Conservation (phyloP, 2,888 invertebrate genomes). For the Meghimatium bilineatum region DNA sequence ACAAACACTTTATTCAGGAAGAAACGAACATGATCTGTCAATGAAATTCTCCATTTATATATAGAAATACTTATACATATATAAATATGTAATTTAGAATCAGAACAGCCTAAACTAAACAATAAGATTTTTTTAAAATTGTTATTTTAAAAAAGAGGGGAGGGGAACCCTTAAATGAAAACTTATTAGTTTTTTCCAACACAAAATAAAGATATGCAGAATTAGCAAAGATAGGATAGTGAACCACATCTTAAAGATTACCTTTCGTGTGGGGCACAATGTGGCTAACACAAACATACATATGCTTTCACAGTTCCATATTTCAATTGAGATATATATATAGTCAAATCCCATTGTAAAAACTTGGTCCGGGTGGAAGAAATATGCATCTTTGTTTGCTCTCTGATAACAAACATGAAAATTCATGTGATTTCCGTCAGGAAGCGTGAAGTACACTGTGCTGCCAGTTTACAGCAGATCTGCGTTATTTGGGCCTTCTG, state of each 20-base stretch:
- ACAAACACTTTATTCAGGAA: not conserved
- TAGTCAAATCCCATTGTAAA: too few relatives aligned
- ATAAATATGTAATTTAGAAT: not conserved
- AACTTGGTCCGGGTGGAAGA: too few relatives aligned
- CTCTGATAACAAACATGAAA: too few relatives aligned
- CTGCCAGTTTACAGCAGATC: too few relatives aligned
- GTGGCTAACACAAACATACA: not conserved
- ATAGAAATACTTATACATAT: not conserved
- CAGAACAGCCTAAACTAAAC: not conserved
- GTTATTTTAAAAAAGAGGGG: not conserved
- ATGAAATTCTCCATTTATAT: not conserved
- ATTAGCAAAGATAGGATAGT: conserved; percentile 5
- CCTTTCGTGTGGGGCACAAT: not conserved
- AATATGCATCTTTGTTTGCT: not conserved
- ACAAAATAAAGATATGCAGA: conserved; percentile 13
- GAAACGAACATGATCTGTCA: not conserved
- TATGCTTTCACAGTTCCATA: too few relatives aligned
- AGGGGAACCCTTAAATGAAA: not conserved
- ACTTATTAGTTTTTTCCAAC: conserved; percentile 23
- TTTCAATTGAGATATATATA: not conserved
- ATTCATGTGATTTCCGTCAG: too few relatives aligned
- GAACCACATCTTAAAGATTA: not conserved
- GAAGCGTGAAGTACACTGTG: too few relatives aligned
- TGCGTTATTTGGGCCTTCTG: too few relatives aligned
- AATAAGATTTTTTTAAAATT: not conserved